Conservation (phyloP, 2,797 vertebrate genomes). For the Spinibarbus caldwelli region DNA sequence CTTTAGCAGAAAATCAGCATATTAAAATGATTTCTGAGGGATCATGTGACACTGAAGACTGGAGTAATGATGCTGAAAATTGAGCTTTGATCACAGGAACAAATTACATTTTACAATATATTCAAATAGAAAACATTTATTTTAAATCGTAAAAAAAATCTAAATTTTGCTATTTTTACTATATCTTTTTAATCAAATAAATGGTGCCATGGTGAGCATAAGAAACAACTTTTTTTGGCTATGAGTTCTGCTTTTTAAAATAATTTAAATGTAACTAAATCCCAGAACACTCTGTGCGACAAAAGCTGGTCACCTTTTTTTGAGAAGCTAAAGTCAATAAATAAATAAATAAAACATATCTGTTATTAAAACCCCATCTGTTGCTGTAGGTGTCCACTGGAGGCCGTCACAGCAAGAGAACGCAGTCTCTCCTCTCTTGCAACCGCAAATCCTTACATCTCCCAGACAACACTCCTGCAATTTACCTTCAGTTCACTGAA, state of each 20-base stretch:
- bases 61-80: not conserved
- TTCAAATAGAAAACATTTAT: not conserved
- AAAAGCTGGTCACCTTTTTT: not conserved
- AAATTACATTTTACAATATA: not conserved
- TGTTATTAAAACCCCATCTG: not conserved
- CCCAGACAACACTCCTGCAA: constrained; percentile 84
- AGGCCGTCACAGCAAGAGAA: constrained; percentile 90
- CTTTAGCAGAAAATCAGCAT: not conserved
- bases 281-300: not conserved
- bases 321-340: not conserved
- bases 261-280: not conserved
- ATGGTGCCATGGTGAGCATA: not conserved
- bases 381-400: constrained; percentile 88
- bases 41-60: not conserved
- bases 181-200: not conserved
- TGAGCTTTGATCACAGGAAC: not conserved
- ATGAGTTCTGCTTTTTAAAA: not conserved
- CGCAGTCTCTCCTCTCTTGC: constrained; percentile 91
- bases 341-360: not conserved
- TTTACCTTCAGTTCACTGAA: constrained; percentile 95
- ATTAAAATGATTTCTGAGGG: not conserved
- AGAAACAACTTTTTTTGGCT: not conserved
- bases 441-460: constrained; percentile 84
- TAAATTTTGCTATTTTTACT: not conserved
- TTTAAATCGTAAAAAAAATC: not conserved